Evolutionary conservation across 1,140 invertebrate species (phyloP).

Genomic region (Leptopilina boulardi): DNA sequence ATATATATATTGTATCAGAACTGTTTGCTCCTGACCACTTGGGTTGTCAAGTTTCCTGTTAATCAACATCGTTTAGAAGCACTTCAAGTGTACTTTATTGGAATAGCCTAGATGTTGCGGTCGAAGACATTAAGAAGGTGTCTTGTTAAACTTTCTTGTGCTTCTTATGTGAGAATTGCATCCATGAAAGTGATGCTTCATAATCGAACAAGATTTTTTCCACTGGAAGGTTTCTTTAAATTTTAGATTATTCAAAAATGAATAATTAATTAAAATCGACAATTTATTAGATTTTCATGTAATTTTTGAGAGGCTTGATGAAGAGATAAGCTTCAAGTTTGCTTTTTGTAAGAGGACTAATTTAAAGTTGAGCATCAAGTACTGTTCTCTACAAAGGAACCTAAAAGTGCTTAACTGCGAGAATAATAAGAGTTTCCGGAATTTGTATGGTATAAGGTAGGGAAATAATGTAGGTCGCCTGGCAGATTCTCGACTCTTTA

Average conservation of each 20-base stretch:
- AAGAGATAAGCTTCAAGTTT: neutral
- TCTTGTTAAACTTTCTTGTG: conserved; percentile 20
- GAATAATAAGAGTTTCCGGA: conserved; percentile 13
- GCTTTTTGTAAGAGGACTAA: neutral
- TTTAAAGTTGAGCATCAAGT: neutral
- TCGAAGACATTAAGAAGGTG: conserved; percentile 55
- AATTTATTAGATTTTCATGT: no score
- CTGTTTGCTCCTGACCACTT: conserved; percentile 37
- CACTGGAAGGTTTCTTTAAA: neutral
- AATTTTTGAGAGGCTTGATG: no score
- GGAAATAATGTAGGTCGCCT: conserved; percentile 18
- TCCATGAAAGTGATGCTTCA: conserved; percentile 25
- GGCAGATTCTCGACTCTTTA: neutral
- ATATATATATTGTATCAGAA: conserved; percentile 18
- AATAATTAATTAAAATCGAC: no score
- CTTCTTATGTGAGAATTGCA: conserved; percentile 25
- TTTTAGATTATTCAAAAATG: no score
- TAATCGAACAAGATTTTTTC: conserved; percentile 3
- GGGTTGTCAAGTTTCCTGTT: conserved; percentile 43
- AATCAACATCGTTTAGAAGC: conserved; percentile 68
- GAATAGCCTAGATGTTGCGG: conserved; percentile 66
- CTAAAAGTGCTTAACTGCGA: conserved; percentile 13
- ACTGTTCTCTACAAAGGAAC: neutral
- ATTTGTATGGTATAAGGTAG: neutral
- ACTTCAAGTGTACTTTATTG: conserved; percentile 67